Conservation (phyloP, 2,797 vertebrate genomes). For the Schizopygopsis pylzovi region DNA sequence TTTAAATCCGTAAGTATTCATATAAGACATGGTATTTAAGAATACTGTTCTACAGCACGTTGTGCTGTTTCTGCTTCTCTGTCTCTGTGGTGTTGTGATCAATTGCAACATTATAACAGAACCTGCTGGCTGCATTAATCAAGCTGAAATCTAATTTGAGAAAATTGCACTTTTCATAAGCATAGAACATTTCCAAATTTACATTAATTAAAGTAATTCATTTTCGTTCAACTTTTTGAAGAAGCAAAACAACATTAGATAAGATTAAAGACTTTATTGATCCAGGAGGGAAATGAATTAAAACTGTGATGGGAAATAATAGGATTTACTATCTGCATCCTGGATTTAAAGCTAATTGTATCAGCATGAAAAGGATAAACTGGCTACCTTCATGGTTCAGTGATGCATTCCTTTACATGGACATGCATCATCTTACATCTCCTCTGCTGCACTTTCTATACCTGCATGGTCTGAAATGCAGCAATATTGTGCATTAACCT, state of each 20-base stretch:
- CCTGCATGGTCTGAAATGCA: slow-evolving; percentile 14
- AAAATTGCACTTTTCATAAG: slow-evolving; percentile 43
- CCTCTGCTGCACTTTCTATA: neutral
- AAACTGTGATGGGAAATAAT: slow-evolving; percentile 27
- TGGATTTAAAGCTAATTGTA: slow-evolving; percentile 13
- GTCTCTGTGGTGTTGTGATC: slow-evolving; percentile 12
- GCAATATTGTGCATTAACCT: neutral
- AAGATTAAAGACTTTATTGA: slow-evolving; percentile 29
- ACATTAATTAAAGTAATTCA: slow-evolving; percentile 28
- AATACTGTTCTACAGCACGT: neutral
- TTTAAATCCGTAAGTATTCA: neutral
- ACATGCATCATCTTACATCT: neutral
- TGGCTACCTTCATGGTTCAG: neutral
- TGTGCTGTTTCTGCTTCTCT: neutral
- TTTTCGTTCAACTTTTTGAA: slow-evolving; percentile 13
- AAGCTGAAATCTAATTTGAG: slow-evolving; percentile 35
- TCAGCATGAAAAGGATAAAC: slow-evolving; percentile 18
- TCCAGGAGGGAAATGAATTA: slow-evolving; percentile 28
- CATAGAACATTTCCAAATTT: slow-evolving; percentile 21
- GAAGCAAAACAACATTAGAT: slow-evolving; percentile 20
- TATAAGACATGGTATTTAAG: neutral
- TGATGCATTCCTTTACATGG: slow-evolving; percentile 4
- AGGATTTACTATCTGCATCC: neutral
- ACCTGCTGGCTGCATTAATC: slow-evolving; percentile 25
- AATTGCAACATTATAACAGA: slow-evolving; percentile 49